Base-by-base conservation (phyloP, 2,888 invertebrate genomes). In the Andrena haemorrhoa region DNA sequence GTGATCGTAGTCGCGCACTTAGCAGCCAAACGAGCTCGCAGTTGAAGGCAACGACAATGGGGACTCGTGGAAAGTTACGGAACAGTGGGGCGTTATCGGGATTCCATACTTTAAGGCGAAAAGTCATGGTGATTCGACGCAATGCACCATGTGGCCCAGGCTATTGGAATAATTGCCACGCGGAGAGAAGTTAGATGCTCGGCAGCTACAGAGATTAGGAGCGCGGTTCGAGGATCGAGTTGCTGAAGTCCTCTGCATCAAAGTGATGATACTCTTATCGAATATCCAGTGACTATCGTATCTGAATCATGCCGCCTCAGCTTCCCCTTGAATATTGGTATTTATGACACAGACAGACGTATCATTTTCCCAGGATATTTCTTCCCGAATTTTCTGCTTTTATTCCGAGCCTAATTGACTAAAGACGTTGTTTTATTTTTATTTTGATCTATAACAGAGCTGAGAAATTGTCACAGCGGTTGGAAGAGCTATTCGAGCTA, bases 111-210 rank as follows among this genome's bases (percentile, higher is more conserved):
- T 31, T 12, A 41, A 7, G 53, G 51, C 4, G 75, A 63, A 63
- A 69, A 69, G 53, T 69, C 51, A 61, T 51, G 47, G 41, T 20
- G 8, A 61, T 60, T n/a, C 10, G 23, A 26, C n/a, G 51, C 23
- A 3, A 7, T 4, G 16, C 29, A 23, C 5, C 49, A 12, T 41
- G 29, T 23, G 64, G 72, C 12, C 16, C 53, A 8, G 61, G 26
- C 41, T 53, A 10, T 61, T 66, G n/a, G 51, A 75, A 66, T 68
- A 78, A 78, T 68, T 78, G 60, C 66, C 35, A 61, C 61, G 61
- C 23, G 8, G 6, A 29, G 5, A 35, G 41, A 33, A 78, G 41
- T 78, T 75, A 51, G 75, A 78, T 53, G 66, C 8, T 51, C 10
- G 26, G 31, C 29, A 41, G 51, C 49, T n/a, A 7, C 12, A 31